Conservation (phyloP, 2,888 invertebrate species). For the Hydropsyche betteni region DNA sequence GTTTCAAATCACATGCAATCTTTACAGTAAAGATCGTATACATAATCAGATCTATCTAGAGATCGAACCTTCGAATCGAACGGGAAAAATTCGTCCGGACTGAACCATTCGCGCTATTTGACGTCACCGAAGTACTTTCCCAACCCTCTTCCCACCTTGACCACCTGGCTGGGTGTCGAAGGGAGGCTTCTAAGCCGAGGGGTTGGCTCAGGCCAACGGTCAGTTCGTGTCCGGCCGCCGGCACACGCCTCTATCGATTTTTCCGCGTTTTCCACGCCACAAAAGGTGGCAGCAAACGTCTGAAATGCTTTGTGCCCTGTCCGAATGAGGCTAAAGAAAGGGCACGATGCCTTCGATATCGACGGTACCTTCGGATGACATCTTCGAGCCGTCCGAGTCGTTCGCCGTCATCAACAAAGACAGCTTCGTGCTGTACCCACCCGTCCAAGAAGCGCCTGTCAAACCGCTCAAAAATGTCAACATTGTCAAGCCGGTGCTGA, state of each 20-base stretch:
- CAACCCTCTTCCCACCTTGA: background rate
- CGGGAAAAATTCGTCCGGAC: background rate
- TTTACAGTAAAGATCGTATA: too few species aligned
- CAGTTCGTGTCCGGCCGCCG: slow-evolving; percentile 44
- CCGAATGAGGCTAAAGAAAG: slow-evolving; percentile 53
- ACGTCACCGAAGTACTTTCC: slow-evolving; percentile 40
- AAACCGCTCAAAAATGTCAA: slow-evolving; percentile 49
- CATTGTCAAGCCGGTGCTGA: slow-evolving; percentile 58
- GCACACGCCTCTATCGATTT: slow-evolving; percentile 39
- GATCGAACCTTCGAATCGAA: too few species aligned
- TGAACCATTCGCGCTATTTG: slow-evolving; percentile 34
- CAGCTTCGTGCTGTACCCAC: slow-evolving; percentile 32
- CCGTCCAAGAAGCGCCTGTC: background rate
- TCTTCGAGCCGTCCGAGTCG: slow-evolving; percentile 54
- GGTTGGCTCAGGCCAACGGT: slow-evolving; percentile 39
- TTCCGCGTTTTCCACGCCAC: background rate
- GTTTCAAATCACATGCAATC: too few species aligned
- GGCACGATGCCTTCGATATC: slow-evolving; percentile 57
- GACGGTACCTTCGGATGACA: slow-evolving; percentile 54
- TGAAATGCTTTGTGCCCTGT: too few species aligned
- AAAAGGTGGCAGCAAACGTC: background rate
- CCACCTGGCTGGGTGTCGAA: slow-evolving; percentile 10
- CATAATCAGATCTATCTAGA: slow-evolving; percentile 2
- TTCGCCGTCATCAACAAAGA: slow-evolving; percentile 58
- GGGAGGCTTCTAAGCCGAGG: background rate